Base-by-base conservation (phyloP, 2,797 vertebrate genomes). In the Tympanoctomys barrerae region DNA sequence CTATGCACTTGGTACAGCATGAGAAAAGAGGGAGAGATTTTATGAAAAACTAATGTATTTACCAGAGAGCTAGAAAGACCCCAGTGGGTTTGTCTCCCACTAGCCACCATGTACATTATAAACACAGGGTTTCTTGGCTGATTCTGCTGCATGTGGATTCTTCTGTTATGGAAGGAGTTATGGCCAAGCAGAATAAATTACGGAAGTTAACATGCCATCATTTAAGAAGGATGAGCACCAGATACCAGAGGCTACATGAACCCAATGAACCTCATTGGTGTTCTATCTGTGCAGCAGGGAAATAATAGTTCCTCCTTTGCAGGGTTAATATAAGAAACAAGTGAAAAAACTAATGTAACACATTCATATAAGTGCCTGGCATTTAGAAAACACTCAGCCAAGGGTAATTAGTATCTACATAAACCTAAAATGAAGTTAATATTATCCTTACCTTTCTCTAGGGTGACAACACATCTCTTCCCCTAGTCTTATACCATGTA, bases 121-220 rank as follows among this genome's bases (percentile, higher is more conserved):
- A 89, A 33, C 42, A 52, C 18, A 16, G 28, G 77, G 10, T 49
- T 92, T 92, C 88, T 80, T 0, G 0, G 36, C 31, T 68, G 91
- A 87, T 80, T 86, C 61, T 84, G 36, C 42, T 78, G 24, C 9
- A 7, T 89, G 16, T 90, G 59, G 24, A 24, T 46, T 95, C 88
- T 95, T 93, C 79, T 86, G 12, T 79, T 87, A 61, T 22, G 75
- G 52, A 82, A n/a, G 49, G 19, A 92, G 79, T 77, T 77, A 57
- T 46, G 77, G 82, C 46, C 36, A 46, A 90, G 79, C 26, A 85
- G 64, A 92, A 70, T 59, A 64, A 93, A 90, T 61, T 39, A 57
- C n/a, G 93, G 31, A 70, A 39, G 49, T 70, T 75, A 26, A 73
- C 70, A 21, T 75, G 52, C 54, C 49, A 46, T 84, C 57, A 68